Evolutionary conservation across 2,888 invertebrate species (phyloP), one percentile per base, ranked within the genome.

Genomic region (Bombylius discolor): DNA sequence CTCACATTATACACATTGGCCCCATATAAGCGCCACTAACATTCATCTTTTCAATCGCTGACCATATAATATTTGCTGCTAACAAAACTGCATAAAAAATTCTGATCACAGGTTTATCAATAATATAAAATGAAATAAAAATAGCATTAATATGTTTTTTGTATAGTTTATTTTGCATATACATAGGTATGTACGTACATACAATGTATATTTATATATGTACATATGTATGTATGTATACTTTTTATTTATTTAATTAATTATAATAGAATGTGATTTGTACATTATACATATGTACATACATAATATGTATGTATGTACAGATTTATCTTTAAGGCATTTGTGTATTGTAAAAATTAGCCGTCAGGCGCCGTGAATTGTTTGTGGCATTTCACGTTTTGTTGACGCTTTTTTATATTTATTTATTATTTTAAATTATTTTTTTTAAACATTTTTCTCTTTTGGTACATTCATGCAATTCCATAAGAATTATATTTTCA

Each of bases 291-390:
- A 3, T 23, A 23, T 23, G 3, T 23, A 23, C 3, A 23, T 23
- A 23, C 23, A 23, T 23, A 23, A 23, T 3, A 23, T 23, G 1
- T 23, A 23, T 23, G 23, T 23, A 23, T 23, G 23, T 23, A 23
- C 23, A 23, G 23, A 23, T 23, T 23, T 23, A 23, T 42, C 1
- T 42, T 5, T 42, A 11, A 11, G 39, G 39, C 39, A 11, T 42
- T 42, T 36, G 36, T 36, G 6, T 36, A 8, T 42, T 11, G 39
- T 11, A 42, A 42, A 42, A 53, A 47, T 49, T 54, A 34, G 45
- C 34, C 53, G 49, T 49, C 49, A 54, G 53, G 53, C 53, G 53
- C 53, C 53, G 47, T 45, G 49, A 49, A 49, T 48, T 49, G 53
- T 49, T 54, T 31, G 44, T 34, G 32, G 49, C 53, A 54, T 49